Evolutionary conservation across 30 jellyfish, hydroid and myxozoan species (phyloP), one percentile per base, ranked within the genome.

Genomic region (Hydra vulgaris): DNA sequence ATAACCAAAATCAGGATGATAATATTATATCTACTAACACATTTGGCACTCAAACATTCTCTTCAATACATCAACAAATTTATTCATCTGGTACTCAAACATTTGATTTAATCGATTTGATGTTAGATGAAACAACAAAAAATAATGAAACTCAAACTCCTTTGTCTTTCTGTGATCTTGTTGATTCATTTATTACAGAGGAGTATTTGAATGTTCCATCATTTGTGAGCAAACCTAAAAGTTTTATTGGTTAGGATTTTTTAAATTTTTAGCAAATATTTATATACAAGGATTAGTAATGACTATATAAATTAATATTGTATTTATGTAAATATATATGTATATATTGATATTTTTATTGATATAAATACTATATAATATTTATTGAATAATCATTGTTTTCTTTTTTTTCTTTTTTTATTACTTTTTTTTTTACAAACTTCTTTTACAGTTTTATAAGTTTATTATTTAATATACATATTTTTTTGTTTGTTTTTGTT

Each of bases 61-160:
- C 75, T 16, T 3, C 75, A 68, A 8, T 3, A n/a, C 26, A 68
- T 23, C 27, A n/a, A 52, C 54, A 26, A 12, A 69, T 53, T 15
- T n/a, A 40, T 61, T 25, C 85, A 78, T 73, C 81, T 73, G 66
- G 81, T 27, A 73, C 81, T 22, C 81, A 73, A 73, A 73, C 81
- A 73, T 73, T 73, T 73, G 66, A 27, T 12, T 73, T 23, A 68
- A 4, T 23, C 7, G 25, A 68, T 68, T 68, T 23, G 25, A n/a
- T 68, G 75, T 68, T 68, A 68, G 75, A 68, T 68, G 27, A n/a
- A 68, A 20, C 75, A 68, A 68, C 15, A 15, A 74, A 66, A 66
- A 70, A 21, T 54, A 54, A 24, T 26, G 87, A 83, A 66, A 83
- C 90, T 23, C 90, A 83, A 74, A 83, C 90, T 21, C 68, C 88